phyloP scores from a whole-genome alignment of 2,113 vertebrate genomes.

The Gallinago jamesoni region DNA sequence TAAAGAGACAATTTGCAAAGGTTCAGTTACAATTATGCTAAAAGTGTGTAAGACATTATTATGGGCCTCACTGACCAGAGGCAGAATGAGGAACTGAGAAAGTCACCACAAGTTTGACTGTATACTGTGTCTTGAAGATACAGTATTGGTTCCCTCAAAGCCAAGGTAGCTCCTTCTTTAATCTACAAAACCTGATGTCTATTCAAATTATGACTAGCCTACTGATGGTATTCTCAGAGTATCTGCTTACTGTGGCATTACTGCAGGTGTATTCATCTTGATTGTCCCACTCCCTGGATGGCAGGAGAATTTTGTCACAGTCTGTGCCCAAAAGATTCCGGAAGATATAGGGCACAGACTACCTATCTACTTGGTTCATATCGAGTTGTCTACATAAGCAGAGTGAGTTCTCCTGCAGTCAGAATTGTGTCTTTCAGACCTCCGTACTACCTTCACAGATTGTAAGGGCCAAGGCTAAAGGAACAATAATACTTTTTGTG shows the following conservation, averaged over 20 bases:
- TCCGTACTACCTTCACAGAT: not conserved
- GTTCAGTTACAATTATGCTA: not conserved
- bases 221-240: not conserved
- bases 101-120: not conserved
- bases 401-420: not conserved
- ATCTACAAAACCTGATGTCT: not conserved
- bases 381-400: not conserved
- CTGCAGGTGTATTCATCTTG: not conserved
- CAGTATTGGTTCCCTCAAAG: not conserved
- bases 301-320: not conserved
- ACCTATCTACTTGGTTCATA: not conserved
- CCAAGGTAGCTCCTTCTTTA: not conserved
- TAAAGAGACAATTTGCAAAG: not conserved
- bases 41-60: not conserved
- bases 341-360: not conserved
- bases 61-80: rapidly evolving
- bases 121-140: not conserved
- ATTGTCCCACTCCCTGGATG: not conserved
- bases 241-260: not conserved
- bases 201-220: not conserved
- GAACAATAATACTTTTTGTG: not conserved
- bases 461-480: not conserved
- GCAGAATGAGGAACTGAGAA: not conserved
- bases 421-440: not conserved
- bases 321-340: not conserved